Evolutionary conservation across 2,888 invertebrate species (phyloP).

Genomic region (Xanthorhoe designata): DNA sequence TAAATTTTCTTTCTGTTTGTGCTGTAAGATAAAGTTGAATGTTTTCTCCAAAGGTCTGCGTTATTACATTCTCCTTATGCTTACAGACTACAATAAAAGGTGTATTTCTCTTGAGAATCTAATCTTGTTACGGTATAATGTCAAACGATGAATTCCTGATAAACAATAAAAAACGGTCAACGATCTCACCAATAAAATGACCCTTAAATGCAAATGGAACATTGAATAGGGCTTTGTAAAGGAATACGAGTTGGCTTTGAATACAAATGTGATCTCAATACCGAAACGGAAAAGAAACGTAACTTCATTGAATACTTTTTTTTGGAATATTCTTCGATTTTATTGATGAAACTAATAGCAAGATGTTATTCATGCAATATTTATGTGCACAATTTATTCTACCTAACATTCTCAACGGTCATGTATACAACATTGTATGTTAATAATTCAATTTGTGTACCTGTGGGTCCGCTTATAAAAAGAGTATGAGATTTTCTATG

Average conservation of each 20-base stretch:
- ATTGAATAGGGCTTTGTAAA: constrained; percentile 50
- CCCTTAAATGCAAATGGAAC: constrained; percentile 41
- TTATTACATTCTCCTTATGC: constrained; percentile 43
- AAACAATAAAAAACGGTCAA: constrained; percentile 52
- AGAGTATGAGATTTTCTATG: constrained; percentile 6
- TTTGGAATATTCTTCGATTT: not conserved
- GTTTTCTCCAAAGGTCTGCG: constrained; percentile 23
- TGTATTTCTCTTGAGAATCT: constrained; percentile 43
- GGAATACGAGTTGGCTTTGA: constrained; percentile 29
- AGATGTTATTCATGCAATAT: not conserved
- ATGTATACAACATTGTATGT: not conserved
- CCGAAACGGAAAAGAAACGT: constrained; percentile 10
- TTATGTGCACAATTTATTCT: not conserved
- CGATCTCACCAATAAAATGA: constrained; percentile 49
- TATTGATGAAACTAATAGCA: constrained; percentile 3
- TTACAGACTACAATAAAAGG: constrained; percentile 44
- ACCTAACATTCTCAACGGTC: not conserved
- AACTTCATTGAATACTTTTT: constrained; percentile 4
- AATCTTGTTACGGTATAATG: constrained; percentile 44
- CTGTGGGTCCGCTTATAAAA: constrained; percentile 1
- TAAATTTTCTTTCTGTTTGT: constrained; percentile 19
- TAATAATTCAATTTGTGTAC: not conserved
- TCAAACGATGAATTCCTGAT: constrained; percentile 45
- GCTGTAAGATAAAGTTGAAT: constrained; percentile 22
- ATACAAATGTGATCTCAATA: constrained; percentile 29